Evolutionary conservation across 2,888 invertebrate species (phyloP).

Genomic region (Polyploca ridens): DNA sequence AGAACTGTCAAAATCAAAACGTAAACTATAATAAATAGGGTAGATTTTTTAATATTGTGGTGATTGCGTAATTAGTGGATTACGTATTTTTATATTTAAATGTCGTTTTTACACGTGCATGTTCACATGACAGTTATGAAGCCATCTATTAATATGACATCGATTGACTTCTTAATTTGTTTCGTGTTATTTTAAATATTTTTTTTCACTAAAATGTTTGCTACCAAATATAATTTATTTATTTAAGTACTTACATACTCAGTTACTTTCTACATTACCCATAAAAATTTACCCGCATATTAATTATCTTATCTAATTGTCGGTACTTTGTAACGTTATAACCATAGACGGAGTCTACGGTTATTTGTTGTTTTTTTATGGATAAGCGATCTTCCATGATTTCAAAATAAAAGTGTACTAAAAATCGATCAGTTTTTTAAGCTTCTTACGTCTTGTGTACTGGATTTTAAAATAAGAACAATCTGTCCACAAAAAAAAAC

Average conservation of each 20-base stretch:
- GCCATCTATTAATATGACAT: slow-evolving; percentile 47
- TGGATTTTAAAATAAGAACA: background rate
- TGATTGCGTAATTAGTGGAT: background rate
- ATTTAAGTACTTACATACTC: background rate
- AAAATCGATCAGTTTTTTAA: no score
- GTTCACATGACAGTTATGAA: slow-evolving; percentile 47
- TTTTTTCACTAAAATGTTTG: background rate
- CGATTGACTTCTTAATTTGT: slow-evolving; percentile 23
- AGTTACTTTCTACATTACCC: background rate
- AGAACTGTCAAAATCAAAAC: background rate
- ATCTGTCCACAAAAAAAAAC: background rate
- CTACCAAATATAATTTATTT: no score
- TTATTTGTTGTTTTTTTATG: background rate
- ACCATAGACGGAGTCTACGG: no score
- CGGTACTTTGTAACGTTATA: background rate
- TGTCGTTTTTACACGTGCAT: slow-evolving; percentile 30
- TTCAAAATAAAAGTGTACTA: no score
- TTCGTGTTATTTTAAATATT: slow-evolving; percentile 17
- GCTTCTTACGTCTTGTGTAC: no score
- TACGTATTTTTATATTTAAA: no score
- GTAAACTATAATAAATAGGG: background rate
- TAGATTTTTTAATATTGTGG: background rate
- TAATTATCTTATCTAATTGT: slow-evolving; percentile 7
- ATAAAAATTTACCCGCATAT: slow-evolving; percentile 25
- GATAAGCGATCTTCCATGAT: no score